These are phyloP conservation scores for Laspeyria flexula DNA, from an alignment of 2,888 invertebrate genomes.

Conservation along the genomic window DNA sequence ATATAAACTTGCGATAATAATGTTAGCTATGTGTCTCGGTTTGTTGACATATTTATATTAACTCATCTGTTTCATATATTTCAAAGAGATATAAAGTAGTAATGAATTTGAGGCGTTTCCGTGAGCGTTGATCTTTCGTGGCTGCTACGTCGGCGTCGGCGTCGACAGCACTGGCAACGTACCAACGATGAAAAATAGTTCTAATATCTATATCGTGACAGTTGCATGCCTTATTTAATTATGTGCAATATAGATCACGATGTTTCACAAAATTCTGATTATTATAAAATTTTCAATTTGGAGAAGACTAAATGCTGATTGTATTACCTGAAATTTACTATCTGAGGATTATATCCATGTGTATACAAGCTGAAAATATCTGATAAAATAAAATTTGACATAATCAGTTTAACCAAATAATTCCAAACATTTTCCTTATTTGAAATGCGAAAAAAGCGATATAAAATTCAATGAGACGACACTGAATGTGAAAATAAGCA, in stretches of 20 bases:
- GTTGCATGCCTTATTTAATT: constrained; percentile 7
- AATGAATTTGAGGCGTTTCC: constrained; percentile 35
- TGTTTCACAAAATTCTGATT: not conserved
- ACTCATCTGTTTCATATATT: constrained; percentile 28
- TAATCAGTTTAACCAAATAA: not conserved
- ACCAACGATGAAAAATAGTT: constrained; percentile 36
- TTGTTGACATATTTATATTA: constrained; percentile 34
- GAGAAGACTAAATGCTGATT: not conserved
- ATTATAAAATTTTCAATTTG: not conserved
- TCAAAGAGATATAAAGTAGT: constrained; percentile 29
- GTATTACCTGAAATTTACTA: no score
- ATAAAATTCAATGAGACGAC: not conserved
- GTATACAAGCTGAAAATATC: no score
- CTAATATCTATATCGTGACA: constrained; percentile 17
- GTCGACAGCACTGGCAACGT: constrained; percentile 26
- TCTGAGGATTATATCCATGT: no score
- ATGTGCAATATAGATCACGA: not conserved
- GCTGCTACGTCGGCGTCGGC: constrained; percentile 16
- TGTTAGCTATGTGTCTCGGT: constrained; percentile 18
- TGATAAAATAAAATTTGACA: no score
- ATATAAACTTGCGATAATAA: constrained; percentile 14
- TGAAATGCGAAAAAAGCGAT: not conserved
- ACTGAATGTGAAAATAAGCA: not conserved
- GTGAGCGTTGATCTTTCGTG: constrained; percentile 13
- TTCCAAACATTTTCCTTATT: not conserved